Percentiles rank a stretch among this genome's conserved stretches.
These are phyloP conservation scores for Amia ocellicauda DNA, from an alignment of 2,113 vertebrate genomes.

Conservation along the genomic window DNA sequence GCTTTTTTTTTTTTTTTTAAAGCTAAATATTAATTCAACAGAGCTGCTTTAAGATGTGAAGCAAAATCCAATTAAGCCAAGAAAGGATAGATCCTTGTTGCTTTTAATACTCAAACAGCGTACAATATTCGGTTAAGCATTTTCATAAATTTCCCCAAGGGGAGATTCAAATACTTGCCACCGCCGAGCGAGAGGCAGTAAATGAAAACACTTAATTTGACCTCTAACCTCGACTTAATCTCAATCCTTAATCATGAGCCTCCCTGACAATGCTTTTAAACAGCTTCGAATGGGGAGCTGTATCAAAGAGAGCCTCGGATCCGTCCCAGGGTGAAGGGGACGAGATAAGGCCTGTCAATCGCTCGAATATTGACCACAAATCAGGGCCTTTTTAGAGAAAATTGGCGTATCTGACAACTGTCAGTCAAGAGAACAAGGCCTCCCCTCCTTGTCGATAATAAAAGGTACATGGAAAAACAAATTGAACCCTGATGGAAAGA, in stretches of 20 bases:
- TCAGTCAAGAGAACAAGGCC: slow-evolving; percentile 24
- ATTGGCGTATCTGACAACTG: slow-evolving; percentile 22
- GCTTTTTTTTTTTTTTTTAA: neutral
- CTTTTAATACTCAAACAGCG: slow-evolving; percentile 4
- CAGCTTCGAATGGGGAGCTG: slow-evolving; percentile 19
- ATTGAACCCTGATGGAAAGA: neutral
- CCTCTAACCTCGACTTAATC: slow-evolving; percentile 29
- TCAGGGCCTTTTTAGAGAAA: slow-evolving; percentile 16
- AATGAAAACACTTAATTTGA: slow-evolving; percentile 21
- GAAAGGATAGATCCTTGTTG: slow-evolving; percentile 4
- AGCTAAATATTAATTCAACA: slow-evolving; percentile 2
- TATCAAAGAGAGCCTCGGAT: slow-evolving; percentile 5
- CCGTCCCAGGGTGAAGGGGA: slow-evolving; percentile 24
- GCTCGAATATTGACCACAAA: slow-evolving; percentile 31
- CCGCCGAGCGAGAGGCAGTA: neutral
- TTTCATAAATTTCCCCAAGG: neutral
- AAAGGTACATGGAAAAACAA: neutral
- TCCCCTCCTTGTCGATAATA: slow-evolving; percentile 7
- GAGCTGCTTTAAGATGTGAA: neutral
- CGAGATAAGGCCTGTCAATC: slow-evolving; percentile 38
- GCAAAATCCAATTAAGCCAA: slow-evolving; percentile 10
- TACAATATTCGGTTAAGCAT: slow-evolving; percentile 1
- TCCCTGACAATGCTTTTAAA: slow-evolving; percentile 29
- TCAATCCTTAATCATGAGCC: slow-evolving; percentile 23
- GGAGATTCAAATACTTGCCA: neutral